Conservation (phyloP, 2,888 invertebrate genomes). For the Piscicola geometra region DNA sequence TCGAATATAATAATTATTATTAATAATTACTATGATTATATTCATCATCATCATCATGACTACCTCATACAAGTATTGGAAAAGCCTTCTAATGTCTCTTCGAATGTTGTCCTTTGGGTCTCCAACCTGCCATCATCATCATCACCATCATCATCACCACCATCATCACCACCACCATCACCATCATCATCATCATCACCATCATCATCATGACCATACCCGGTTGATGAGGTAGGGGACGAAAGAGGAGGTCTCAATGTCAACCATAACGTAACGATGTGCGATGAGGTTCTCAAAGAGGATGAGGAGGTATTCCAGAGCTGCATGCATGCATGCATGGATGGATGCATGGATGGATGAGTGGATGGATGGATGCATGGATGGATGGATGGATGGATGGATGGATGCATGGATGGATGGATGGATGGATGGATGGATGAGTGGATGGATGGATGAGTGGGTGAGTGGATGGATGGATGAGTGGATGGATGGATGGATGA, state of each 20-base stretch:
- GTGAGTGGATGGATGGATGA: neutral
- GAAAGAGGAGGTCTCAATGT: conserved; percentile 85
- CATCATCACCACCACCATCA: conserved; percentile 15
- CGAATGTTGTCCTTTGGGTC: conserved; percentile 93
- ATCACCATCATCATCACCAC: conserved; percentile 26
- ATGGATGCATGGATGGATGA: neutral
- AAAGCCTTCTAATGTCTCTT: conserved; percentile 76
- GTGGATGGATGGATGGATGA: neutral
- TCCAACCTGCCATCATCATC: conserved; percentile 62
- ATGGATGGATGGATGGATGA: neutral
- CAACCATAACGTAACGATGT: conserved; percentile 78
- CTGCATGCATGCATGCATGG: conserved; percentile 52
- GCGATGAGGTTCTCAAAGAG: conserved; percentile 74
- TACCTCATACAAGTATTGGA: conserved; percentile 77
- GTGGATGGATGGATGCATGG: neutral
- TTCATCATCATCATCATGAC: too few relatives aligned
- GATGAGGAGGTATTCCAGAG: conserved; percentile 80
- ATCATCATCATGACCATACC: conserved; percentile 58
- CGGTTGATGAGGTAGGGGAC: conserved; percentile 89
- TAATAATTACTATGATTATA: too few relatives aligned
- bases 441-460: neutral
- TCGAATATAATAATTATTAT: too few relatives aligned
- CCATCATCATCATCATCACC: conserved; percentile 24
- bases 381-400: neutral
- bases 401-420: neutral